phyloP scores from a whole-genome alignment of 2,797 vertebrate genomes.

The Gallinago nigripennis region DNA sequence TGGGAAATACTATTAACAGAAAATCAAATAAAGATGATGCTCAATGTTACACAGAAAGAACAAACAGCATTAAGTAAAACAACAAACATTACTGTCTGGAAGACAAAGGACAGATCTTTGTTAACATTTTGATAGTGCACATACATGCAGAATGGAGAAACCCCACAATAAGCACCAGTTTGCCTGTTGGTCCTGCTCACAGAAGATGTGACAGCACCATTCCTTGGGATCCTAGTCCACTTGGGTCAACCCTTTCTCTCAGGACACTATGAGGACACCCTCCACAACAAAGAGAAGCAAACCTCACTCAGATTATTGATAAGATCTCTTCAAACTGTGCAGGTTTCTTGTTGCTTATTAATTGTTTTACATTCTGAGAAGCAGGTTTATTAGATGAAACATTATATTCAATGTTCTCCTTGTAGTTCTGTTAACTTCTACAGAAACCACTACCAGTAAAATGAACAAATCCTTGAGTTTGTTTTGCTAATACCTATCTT shows the following conservation, averaged over 20 bases:
- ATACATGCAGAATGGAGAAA: background rate
- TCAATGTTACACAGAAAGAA: background rate
- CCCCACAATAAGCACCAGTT: too few species aligned
- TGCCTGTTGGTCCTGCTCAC: background rate
- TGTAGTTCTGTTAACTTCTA: background rate
- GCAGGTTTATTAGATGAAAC: background rate
- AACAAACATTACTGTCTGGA: background rate
- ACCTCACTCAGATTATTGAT: background rate
- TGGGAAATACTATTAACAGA: background rate
- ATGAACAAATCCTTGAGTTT: background rate
- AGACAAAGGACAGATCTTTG: background rate
- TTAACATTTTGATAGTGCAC: fast-evolving
- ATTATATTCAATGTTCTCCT: background rate
- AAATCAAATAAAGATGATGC: background rate
- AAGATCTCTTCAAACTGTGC: background rate
- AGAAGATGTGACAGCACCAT: fast-evolving
- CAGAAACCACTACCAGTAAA: background rate
- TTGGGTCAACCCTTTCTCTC: background rate
- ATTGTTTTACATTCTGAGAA: background rate
- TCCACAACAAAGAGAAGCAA: background rate
- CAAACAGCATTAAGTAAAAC: background rate
- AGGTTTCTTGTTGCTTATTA: background rate
- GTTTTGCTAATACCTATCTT: background rate
- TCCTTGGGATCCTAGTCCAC: background rate
- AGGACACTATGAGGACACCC: background rate